Evolutionary conservation across 2,113 vertebrate species (phyloP), one percentile per base, ranked within the genome.

Genomic region (Neopipo cinnamomea): DNA sequence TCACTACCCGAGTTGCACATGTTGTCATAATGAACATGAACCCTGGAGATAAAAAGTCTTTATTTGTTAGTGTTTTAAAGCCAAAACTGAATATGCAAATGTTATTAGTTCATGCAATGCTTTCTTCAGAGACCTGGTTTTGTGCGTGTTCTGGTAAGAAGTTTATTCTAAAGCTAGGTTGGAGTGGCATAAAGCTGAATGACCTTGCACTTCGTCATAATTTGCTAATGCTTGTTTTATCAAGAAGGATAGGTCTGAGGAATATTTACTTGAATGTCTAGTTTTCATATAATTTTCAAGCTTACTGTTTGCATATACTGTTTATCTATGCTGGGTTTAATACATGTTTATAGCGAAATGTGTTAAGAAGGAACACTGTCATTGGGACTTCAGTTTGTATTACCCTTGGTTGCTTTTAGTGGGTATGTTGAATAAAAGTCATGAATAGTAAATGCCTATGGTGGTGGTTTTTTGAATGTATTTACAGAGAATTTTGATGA

Each of bases 401-500:
- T 78, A 78, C 33, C 33, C 88, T 41, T 42, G 52, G 11, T 73
- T 68, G 35, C 25, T 68, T 88, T 39, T 86, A 50, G 31, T 55
- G 3, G 6, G 7, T 50, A 8, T 47, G 16, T 24, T 58, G 30
- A 66, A 33, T 62, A 39, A 49, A 74, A 86, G 37, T 62, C 24
- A 78, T 8, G 16, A 89, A 42, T 35, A 88, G 25, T 61, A 73
- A 75, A 53, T 70, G 20, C 9, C 14, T 79, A 17, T 62, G 27
- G 2, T 63, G 27, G 8, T 89, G 50, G 0, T 3, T n/a, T 85
- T 87, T 77, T 61, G 6, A 72, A 76, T 88, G 12, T 81, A 5
- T 95, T 96, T 94, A 92, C 92, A 97, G 96, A 65, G 85, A 53
- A 1, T 62, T 93, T 79, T 78, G 89, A 77, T 39, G 83, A 61